Base-by-base conservation (phyloP, 2,113 vertebrate species). In the Eidolon helvum region DNA sequence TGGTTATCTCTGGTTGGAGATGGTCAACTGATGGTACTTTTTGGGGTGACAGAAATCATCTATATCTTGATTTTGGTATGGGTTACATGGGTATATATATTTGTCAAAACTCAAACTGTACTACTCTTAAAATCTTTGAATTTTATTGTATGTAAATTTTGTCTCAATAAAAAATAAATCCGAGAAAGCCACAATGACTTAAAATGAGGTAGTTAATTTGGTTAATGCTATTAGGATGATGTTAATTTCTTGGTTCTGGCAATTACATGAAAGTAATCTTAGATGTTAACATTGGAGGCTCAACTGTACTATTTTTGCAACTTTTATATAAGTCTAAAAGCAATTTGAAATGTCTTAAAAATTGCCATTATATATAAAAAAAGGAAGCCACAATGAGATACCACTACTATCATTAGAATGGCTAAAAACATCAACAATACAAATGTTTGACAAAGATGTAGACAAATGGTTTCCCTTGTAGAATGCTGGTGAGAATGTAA, bases 371-470 rank as follows among this genome's bases (percentile, higher is more conserved):
- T 50, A 50, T 16, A 50, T 16, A 16, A 6, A 50, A 50, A 50
- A 87, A 77, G 30, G 57, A 95, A 80, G 61, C 12, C 75, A 92
- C 35, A 78, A 92, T 35, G 40, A 84, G 48, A 35, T 82, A 77
- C 8, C 28, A 50, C 38, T 66, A 65, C 33, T 83, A 50, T 33
- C 68, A 87, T 75, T 43, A 78, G 53, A 91, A 95, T 87, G 53
- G 75, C 38, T 91, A 87, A 87, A 83, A 94, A 87, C 33, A 82
- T 91, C 63, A 88, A 91, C 33, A 85, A 86, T 33, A 26, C 21
- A 87, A 87, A 14, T 84, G 26, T 50, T 63, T 63, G 87, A 26
- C 24, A 57, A 97, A 59, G 26, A 80, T 61, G 22, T 94, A 59
- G 68, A 59, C 59, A 82, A 87, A 71, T 45, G 48, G 45, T 45